These are phyloP conservation scores for Helicolenus hilgendorfi DNA, from an alignment of 2,797 vertebrate species.

Conservation along the genomic window DNA sequence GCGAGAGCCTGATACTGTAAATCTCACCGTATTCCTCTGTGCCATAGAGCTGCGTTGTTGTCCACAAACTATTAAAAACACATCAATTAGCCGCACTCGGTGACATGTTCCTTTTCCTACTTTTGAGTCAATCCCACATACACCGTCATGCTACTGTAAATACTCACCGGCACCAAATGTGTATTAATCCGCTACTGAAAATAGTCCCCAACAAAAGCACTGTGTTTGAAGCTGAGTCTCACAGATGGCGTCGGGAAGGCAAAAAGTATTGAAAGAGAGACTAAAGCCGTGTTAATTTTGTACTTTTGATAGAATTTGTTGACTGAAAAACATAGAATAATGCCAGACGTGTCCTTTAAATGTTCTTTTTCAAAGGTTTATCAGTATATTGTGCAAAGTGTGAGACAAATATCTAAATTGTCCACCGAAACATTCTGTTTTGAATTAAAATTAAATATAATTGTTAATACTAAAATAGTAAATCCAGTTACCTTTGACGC, in stretches of 20 bases:
- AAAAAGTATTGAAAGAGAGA: not conserved
- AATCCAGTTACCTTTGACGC: not conserved
- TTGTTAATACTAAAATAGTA: not conserved
- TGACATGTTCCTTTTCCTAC: not conserved
- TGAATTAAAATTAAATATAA: not conserved
- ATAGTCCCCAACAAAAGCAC: not conserved
- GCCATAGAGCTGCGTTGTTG: not conserved
- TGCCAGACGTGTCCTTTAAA: not conserved
- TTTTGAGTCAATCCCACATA: not conserved
- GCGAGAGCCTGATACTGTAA: not conserved
- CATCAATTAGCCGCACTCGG: not conserved
- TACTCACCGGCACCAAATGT: constrained; percentile 2
- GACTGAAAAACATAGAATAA: not conserved
- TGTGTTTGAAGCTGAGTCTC: not conserved
- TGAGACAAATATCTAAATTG: not conserved
- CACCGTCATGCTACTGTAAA: not conserved
- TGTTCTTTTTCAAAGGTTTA: not conserved
- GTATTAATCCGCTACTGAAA: not conserved
- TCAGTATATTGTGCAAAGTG: not conserved
- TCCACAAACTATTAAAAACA: not conserved
- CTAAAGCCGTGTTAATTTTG: not conserved
- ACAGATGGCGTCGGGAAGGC: not conserved
- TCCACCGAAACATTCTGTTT: not conserved
- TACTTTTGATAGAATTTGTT: not conserved
- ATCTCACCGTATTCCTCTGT: not conserved